Evolutionary conservation across 2,113 vertebrate genomes (phyloP).

Genomic region (Typhlomys cinereus): DNA sequence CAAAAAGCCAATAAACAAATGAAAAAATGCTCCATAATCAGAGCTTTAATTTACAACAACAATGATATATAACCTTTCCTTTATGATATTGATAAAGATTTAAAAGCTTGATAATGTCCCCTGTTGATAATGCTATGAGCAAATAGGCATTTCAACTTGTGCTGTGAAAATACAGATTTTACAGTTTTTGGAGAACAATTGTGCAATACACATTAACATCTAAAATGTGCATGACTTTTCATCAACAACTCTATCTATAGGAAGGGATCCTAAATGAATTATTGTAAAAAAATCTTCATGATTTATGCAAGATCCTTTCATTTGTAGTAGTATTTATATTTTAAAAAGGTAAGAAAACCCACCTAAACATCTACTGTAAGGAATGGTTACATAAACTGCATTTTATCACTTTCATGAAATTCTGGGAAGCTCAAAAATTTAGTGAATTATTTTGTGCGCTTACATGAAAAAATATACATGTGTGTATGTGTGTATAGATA

Average conservation of each 20-base stretch:
- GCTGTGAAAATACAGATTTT: constrained; percentile 21
- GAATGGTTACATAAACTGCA: neutral
- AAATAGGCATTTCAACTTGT: constrained; percentile 20
- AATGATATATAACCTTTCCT: constrained; percentile 33
- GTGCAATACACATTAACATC: constrained; percentile 6
- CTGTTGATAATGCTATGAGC: neutral
- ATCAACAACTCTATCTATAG: constrained; percentile 40
- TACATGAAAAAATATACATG: constrained; percentile 5
- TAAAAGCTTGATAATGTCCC: constrained; percentile 20
- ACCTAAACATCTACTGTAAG: neutral
- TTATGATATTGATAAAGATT: constrained; percentile 54
- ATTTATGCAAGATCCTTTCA: constrained; percentile 22
- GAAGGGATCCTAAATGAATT: constrained; percentile 44
- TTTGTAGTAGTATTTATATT: neutral
- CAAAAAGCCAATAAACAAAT: constrained; percentile 34
- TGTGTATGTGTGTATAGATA: too few relatives aligned
- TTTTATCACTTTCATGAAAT: neutral
- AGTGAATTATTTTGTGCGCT: constrained; percentile 7
- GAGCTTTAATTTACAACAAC: constrained; percentile 43
- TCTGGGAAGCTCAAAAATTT: constrained; percentile 7
- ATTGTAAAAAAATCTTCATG: neutral
- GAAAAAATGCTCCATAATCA: constrained; percentile 15
- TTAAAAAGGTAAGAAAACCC: constrained; percentile 18
- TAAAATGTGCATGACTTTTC: constrained; percentile 51
- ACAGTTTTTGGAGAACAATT: neutral